phyloP scores from a whole-genome alignment of 2,797 vertebrate species.

The Sphaeramia orbicularis region DNA sequence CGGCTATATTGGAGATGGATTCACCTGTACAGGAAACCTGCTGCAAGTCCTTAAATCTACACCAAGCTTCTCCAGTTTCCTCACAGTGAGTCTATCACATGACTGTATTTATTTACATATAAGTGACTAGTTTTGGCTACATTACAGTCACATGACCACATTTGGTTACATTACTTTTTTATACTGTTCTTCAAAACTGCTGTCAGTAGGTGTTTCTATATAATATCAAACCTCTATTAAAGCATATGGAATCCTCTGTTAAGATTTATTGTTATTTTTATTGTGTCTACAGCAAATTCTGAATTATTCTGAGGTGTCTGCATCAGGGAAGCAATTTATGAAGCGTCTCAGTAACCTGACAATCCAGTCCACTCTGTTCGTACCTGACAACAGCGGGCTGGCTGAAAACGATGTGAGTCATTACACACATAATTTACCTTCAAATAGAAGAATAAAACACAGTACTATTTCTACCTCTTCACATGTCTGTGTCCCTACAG shows the following conservation, averaged over 20 bases:
- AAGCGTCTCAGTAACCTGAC: slow-evolving; percentile 85
- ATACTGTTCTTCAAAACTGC: no score
- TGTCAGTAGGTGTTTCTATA: not conserved
- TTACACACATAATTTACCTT: not conserved
- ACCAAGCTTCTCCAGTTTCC: slow-evolving; percentile 89
- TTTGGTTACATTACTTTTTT: no score
- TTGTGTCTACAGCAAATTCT: slow-evolving; percentile 86
- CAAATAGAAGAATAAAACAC: not conserved
- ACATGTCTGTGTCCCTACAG: slow-evolving; percentile 68
- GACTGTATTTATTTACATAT: no score
- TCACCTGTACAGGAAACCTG: slow-evolving; percentile 91
- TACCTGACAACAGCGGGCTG: slow-evolving; percentile 88
- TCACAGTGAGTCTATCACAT: slow-evolving; percentile 82
- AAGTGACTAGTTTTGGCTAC: no score
- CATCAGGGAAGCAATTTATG: slow-evolving; percentile 85
- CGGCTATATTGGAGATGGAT: slow-evolving; percentile 92
- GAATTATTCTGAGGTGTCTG: slow-evolving; percentile 86
- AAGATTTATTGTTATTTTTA: not conserved
- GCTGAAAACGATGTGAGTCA: slow-evolving; percentile 86
- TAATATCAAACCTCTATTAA: not conserved
- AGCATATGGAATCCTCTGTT: not conserved
- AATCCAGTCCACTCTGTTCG: slow-evolving; percentile 89
- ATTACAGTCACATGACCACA: no score
- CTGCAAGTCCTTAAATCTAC: slow-evolving; percentile 90
- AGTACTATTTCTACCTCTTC: no score